Percentiles rank a stretch among this genome's conserved stretches.
phyloP scores from a whole-genome alignment of 2,113 vertebrate species.

The Charadrius vociferus region DNA sequence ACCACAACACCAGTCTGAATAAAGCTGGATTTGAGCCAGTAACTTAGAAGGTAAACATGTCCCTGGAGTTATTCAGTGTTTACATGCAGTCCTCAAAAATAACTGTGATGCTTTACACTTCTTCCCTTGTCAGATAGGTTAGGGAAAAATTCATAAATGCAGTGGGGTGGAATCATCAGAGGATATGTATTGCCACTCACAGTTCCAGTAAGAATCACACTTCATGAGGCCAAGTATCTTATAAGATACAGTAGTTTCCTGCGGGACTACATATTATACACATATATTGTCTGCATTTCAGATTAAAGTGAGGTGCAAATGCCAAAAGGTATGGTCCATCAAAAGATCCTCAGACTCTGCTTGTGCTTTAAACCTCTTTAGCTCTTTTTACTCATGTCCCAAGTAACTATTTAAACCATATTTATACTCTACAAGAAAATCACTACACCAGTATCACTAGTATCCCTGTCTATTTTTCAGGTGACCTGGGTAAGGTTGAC shows the following conservation, averaged over 20 bases:
- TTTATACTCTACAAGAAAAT: not conserved
- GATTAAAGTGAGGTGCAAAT: not conserved
- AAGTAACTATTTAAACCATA: not conserved
- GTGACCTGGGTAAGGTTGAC: not conserved
- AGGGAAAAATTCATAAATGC: not conserved
- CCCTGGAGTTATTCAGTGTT: not conserved
- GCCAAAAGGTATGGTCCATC: not conserved
- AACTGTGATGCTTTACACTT: not conserved
- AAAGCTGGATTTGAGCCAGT: not conserved
- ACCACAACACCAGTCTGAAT: not conserved
- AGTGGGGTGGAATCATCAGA: not conserved
- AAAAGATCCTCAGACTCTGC: not conserved
- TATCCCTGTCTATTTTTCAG: not conserved
- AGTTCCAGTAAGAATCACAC: not conserved
- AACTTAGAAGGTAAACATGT: not conserved
- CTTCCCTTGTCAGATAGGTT: not conserved
- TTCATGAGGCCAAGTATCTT: not conserved
- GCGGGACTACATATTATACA: not conserved
- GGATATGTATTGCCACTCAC: not conserved
- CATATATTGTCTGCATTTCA: not conserved
- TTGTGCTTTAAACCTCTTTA: not conserved
- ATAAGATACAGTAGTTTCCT: not conserved
- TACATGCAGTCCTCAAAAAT: not conserved
- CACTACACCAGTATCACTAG: not conserved
- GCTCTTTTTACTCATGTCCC: not conserved